A percentile compares a stretch with the other conserved stretches of the same genome.
These are phyloP conservation scores for Amazona vittata DNA, from an alignment of 2,113 vertebrate species.

Conservation along the genomic window DNA sequence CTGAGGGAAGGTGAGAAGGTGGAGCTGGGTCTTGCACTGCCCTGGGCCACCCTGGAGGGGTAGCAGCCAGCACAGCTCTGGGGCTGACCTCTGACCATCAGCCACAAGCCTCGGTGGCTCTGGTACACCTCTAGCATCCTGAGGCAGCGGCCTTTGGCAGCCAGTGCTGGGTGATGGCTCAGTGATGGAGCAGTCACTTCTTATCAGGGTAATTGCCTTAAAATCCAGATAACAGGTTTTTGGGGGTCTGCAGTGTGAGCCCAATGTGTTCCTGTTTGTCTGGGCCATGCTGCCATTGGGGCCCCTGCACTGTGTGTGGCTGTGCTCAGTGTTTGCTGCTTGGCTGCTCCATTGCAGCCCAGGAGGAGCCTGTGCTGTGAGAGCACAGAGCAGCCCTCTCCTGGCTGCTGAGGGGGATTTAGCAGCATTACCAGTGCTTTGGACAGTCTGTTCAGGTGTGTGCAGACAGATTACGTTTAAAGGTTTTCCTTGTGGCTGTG, in stretches of 20 bases:
- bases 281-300: rapidly evolving
- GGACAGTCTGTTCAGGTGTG: background rate
- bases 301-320: background rate
- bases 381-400: background rate
- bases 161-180: background rate
- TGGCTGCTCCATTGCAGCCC: background rate
- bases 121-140: background rate
- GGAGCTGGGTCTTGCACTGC: background rate
- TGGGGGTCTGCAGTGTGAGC: background rate
- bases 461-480: background rate
- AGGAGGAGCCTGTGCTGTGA: background rate
- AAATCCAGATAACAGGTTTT: background rate
- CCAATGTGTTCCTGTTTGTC: background rate
- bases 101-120: background rate
- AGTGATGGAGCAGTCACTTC: rapidly evolving
- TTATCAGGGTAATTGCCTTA: background rate
- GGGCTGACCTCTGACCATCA: background rate
- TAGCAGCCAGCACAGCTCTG: background rate
- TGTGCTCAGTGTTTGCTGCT: background rate
- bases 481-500: background rate
- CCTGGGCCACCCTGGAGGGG: background rate
- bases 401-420: background rate
- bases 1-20: background rate
- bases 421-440: rapidly evolving
- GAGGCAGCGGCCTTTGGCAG: background rate